Evolutionary conservation across 2,888 invertebrate genomes (phyloP), one percentile per base, ranked within the genome.

Genomic region (Xestia xanthographa): DNA sequence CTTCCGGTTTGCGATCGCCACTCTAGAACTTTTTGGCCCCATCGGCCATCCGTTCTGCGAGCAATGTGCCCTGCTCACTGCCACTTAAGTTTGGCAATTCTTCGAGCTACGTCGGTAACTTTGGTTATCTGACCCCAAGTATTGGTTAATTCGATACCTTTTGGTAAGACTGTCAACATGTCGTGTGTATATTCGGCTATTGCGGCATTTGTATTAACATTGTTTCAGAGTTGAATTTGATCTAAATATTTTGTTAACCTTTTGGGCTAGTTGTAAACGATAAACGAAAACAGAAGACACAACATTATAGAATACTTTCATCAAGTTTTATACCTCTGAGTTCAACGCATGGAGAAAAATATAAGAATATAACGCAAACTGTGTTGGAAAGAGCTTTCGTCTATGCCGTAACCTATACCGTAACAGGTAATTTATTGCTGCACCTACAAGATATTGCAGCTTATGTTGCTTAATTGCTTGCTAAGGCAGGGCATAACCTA

Each of bases 401-500:
- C 9, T n/a, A 48, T 38, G 14, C n/a, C 56, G 0, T 45, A 48
- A n/a, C 20, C 9, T 14, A 48, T 38, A 11, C n/a, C 56, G 0
- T 45, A 48, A 20, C 20, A 45, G 66, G 45, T 41, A 8, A 75
- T 72, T 53, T 66, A 66, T 66, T 29, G n/a, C 67, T 41, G 56
- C 26, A 45, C 17, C 0, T n/a, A 29, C 29, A 48, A 67, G 11
- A 66, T 17, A 58, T 66, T 77, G 45, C 41, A 66, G 75, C 48
- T 77, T 58, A 48, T n/a, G 20, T n/a, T 48, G 29, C 29, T 20
- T 56, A 75, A 58, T 56, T 66, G 45, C 45, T 66, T 48, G 38
- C n/a, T 48, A 53, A 53, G 65, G 38, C 17, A 9, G 26, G 12
- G 50, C 43, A 6, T 38, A 26, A 41, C 20, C n/a, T 20, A 43